phyloP scores from a whole-genome alignment of 1,140 invertebrate genomes.

The Drosophila trapezifrons region DNA sequence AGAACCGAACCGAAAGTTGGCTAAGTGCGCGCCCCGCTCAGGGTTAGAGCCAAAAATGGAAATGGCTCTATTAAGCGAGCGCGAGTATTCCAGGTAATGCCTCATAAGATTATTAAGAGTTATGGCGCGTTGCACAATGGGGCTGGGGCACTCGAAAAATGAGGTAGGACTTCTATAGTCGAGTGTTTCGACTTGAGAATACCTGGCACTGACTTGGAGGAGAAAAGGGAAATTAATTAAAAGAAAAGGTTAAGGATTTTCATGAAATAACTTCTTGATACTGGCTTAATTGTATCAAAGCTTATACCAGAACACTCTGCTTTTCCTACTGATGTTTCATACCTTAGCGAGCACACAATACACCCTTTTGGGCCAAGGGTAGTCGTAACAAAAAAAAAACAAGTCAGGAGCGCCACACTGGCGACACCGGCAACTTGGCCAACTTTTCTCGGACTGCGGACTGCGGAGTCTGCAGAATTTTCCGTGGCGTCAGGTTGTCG shows the following conservation, averaged over 20 bases:
- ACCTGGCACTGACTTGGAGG: neutral
- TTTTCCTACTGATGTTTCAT: neutral
- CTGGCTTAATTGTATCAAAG: too few relatives aligned
- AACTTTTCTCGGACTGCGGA: slow-evolving; percentile 50
- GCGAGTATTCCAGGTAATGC: slow-evolving; percentile 23
- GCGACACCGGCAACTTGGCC: slow-evolving; percentile 69
- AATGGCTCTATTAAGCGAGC: slow-evolving; percentile 27
- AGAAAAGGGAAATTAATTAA: neutral
- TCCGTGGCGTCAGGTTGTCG: slow-evolving; percentile 76
- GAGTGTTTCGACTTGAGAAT: neutral
- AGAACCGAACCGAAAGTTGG: slow-evolving; percentile 21
- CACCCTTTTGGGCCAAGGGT: slow-evolving; percentile 1
- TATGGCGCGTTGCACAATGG: slow-evolving; percentile 17
- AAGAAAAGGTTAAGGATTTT: too few relatives aligned
- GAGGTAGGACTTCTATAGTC: neutral
- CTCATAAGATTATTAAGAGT: slow-evolving; percentile 47
- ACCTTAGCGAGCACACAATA: neutral
- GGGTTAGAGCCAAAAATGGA: slow-evolving; percentile 18
- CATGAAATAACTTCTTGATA: too few relatives aligned
- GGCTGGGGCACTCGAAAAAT: neutral
- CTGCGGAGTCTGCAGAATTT: slow-evolving; percentile 52
- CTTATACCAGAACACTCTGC: neutral
- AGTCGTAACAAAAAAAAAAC: slow-evolving; percentile 10
- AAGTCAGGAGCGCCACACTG: slow-evolving; percentile 48
- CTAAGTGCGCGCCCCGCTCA: neutral